Conservation (phyloP, 2,797 vertebrate genomes). For the Cephalopachus bancanus region DNA sequence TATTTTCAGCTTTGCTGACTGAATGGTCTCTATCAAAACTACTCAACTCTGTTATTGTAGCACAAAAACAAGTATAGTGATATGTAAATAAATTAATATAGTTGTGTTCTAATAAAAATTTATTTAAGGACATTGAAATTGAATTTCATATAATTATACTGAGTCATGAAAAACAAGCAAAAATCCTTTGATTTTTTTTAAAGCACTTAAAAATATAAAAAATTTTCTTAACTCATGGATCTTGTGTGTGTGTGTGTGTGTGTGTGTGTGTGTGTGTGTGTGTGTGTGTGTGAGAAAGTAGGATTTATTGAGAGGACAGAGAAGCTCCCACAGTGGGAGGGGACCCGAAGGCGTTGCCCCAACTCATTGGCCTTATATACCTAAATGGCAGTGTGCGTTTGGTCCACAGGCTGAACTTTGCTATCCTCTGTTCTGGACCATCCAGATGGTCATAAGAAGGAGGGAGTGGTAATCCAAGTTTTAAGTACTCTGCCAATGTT, state of each 20-base stretch:
- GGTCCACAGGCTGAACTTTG: neutral
- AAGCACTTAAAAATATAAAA: neutral
- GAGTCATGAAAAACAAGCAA: neutral
- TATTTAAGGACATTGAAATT: neutral
- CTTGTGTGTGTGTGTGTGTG: no score
- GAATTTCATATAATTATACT: neutral
- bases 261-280: no score
- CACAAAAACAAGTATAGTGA: neutral
- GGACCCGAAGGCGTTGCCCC: no score
- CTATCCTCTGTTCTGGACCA: neutral
- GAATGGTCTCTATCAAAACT: neutral
- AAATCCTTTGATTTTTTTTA: neutral
- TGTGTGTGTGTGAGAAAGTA: no score
- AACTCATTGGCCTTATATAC: rapidly evolving
- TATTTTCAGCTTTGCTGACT: neutral
- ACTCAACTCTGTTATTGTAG: neutral
- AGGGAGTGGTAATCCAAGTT: rapidly evolving
- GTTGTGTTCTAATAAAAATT: neutral
- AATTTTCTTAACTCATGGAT: neutral
- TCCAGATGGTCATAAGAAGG: neutral
- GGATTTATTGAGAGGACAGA: no score
- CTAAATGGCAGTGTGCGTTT: neutral
- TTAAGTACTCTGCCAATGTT: neutral
- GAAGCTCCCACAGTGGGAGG: no score
- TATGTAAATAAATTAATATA: neutral